A percentile compares a stretch with the other conserved stretches of the same genome.
These are phyloP conservation scores for Phalera bucephala DNA, from an alignment of 2,888 invertebrate species.

Conservation along the genomic window DNA sequence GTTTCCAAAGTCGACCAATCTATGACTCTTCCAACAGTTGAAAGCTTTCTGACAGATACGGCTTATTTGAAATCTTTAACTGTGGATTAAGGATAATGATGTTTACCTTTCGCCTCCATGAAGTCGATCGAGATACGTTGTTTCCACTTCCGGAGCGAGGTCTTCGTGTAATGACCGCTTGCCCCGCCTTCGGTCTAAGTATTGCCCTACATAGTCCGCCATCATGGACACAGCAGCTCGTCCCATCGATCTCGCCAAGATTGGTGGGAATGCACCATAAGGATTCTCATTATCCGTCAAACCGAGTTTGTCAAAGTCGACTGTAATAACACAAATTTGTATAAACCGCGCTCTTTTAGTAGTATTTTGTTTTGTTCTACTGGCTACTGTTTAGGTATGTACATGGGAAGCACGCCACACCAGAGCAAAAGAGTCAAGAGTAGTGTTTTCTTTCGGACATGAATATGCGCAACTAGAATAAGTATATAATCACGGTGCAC, in stretches of 20 bases:
- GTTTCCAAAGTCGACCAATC: too few species aligned
- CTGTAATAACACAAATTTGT: conserved; percentile 65
- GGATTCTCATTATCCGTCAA: conserved; percentile 95
- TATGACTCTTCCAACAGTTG: too few species aligned
- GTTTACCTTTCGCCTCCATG: conserved; percentile 90
- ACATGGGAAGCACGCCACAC: background rate
- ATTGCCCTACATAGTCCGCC: conserved; percentile 89
- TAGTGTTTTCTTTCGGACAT: too few species aligned
- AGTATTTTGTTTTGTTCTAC: too few species aligned
- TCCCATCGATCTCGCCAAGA: conserved; percentile 90
- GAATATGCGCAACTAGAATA: too few species aligned
- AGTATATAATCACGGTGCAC: too few species aligned
- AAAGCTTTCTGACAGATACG: too few species aligned
- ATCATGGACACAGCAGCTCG: conserved; percentile 86
- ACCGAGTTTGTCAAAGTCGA: conserved; percentile 93
- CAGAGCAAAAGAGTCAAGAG: too few species aligned
- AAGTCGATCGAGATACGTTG: conserved; percentile 71
- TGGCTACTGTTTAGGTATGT: conserved; percentile 4
- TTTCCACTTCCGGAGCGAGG: conserved; percentile 60
- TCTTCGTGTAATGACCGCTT: conserved; percentile 58
- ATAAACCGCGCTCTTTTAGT: too few species aligned
- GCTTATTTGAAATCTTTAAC: too few species aligned
- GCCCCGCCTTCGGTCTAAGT: conserved; percentile 85
- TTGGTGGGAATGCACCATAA: conserved; percentile 89
- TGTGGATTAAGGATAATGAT: too few species aligned